These are phyloP conservation scores for Nebria salina DNA, from an alignment of 2,888 invertebrate species.

Conservation along the genomic window DNA sequence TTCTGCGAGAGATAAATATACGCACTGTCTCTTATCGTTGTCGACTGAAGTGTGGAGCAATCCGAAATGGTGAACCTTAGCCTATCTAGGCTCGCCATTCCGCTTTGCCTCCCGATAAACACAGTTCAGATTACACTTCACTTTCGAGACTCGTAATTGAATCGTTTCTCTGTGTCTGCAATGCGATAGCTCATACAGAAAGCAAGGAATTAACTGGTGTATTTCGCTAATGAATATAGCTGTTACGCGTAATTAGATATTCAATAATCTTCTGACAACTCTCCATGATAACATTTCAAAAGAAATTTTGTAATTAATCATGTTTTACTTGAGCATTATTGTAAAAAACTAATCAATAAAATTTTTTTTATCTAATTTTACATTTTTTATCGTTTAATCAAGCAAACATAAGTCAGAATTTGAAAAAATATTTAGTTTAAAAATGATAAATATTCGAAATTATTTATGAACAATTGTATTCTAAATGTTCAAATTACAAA, in stretches of 20 bases:
- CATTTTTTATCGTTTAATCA: too few relatives aligned
- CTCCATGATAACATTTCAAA: too few relatives aligned
- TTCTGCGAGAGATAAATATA: conserved; percentile 12
- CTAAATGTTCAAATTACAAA: too few relatives aligned
- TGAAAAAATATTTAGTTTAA: too few relatives aligned
- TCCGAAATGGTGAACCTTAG: neutral
- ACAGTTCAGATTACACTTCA: conserved; percentile 38
- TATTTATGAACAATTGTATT: too few relatives aligned
- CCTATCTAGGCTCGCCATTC: neutral
- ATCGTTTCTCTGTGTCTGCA: conserved; percentile 8
- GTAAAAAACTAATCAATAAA: too few relatives aligned
- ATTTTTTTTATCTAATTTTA: too few relatives aligned
- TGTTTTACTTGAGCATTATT: too few relatives aligned
- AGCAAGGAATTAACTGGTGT: neutral
- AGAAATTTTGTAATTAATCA: too few relatives aligned
- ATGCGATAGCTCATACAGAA: too few relatives aligned
- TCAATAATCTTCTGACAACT: conserved; percentile 13
- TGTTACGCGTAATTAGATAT: conserved; percentile 31
- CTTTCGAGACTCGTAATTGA: conserved; percentile 24
- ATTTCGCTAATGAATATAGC: conserved; percentile 35
- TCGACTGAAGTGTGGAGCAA: neutral
- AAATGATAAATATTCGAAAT: too few relatives aligned
- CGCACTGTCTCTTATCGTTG: neutral
- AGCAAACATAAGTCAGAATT: too few relatives aligned
- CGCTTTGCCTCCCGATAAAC: conserved; percentile 15